Percentiles rank a stretch among this genome's conserved stretches.
Evolutionary conservation across 2,797 vertebrate species (phyloP).

Genomic region (Huso huso): DNA sequence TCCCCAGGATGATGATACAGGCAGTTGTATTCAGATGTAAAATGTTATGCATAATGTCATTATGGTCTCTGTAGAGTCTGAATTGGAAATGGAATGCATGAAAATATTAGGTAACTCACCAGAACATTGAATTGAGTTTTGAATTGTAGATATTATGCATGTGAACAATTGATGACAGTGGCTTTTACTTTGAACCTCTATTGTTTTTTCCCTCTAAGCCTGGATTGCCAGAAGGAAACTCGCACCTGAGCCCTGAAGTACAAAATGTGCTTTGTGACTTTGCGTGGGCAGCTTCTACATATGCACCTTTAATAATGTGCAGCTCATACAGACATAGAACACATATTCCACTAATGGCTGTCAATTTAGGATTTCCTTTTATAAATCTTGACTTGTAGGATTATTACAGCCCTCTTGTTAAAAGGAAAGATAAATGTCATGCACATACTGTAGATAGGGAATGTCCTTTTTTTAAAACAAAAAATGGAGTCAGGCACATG

Average conservation of each 20-base stretch:
- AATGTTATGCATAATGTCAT: conserved; percentile 47
- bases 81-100: conserved; percentile 36
- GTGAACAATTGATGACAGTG: conserved; percentile 8
- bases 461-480: no score
- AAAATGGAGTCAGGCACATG: no score
- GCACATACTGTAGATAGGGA: no score
- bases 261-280: background rate
- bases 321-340: no score
- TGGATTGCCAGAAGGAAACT: background rate
- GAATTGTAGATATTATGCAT: conserved; percentile 27
- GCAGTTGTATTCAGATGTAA: conserved; percentile 29
- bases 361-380: no score
- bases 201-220: background rate
- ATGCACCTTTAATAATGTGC: no score
- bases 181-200: background rate
- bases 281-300: background rate
- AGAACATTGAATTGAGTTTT: conserved; percentile 12
- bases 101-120: conserved; percentile 34
- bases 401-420: no score
- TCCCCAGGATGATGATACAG: conserved; percentile 35
- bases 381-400: no score
- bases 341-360: no score
- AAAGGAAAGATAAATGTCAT: no score
- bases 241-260: background rate
- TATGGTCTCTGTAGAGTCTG: conserved; percentile 30